A percentile compares a stretch with the other conserved stretches of the same genome.
Evolutionary conservation across 2,888 invertebrate genomes (phyloP).

Genomic region (Thysanoteuthis rhombus): DNA sequence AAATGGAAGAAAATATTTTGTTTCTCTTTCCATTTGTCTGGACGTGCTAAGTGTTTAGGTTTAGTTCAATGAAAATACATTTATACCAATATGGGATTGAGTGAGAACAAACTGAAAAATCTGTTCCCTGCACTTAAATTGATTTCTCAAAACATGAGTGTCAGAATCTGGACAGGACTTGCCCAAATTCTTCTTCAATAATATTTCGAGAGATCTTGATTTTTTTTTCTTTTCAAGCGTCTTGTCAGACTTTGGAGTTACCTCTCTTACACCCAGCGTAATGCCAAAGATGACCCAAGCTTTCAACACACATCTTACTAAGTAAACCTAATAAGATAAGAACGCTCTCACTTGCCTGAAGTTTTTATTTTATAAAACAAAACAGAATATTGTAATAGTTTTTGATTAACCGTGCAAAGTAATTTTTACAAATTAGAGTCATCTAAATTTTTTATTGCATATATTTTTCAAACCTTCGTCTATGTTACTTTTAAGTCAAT

Average conservation of each 20-base stretch:
- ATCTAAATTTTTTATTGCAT: too few relatives aligned
- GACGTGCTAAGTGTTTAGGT: neutral
- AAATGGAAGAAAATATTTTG: neutral
- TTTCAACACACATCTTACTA: neutral
- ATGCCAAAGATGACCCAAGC: neutral
- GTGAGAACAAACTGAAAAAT: neutral
- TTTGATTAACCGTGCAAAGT: too few relatives aligned
- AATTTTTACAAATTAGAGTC: too few relatives aligned
- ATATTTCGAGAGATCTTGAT: neutral
- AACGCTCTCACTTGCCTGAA: too few relatives aligned
- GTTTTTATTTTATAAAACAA: too few relatives aligned
- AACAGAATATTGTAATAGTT: too few relatives aligned
- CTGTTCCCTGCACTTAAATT: neutral
- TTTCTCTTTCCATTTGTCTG: neutral
- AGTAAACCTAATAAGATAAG: too few relatives aligned
- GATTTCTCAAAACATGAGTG: neutral
- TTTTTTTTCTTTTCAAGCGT: neutral
- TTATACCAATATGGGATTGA: neutral
- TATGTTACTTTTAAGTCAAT: too few relatives aligned
- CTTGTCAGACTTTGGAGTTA: neutral
- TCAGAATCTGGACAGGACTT: neutral
- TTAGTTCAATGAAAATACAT: neutral
- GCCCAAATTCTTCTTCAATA: neutral
- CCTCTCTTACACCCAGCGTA: neutral
- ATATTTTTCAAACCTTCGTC: too few relatives aligned